These are phyloP conservation scores for Grus americana DNA, from an alignment of 2,113 vertebrate species.

Conservation along the genomic window DNA sequence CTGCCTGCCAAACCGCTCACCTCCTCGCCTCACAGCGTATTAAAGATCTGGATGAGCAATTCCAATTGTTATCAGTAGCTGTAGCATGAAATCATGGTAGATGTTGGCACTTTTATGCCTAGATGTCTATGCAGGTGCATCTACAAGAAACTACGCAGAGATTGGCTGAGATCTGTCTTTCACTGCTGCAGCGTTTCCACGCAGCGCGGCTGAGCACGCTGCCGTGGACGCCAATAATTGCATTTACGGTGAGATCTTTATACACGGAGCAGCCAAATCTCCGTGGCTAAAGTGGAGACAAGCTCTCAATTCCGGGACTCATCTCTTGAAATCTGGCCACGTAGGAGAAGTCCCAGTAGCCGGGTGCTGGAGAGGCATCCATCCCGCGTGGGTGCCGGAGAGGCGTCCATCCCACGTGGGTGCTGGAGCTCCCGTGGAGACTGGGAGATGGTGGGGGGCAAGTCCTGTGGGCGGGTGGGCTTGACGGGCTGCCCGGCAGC, in stretches of 20 bases:
- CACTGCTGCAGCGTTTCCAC: accelerated
- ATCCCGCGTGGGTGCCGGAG: neutral
- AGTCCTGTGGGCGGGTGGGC: neutral
- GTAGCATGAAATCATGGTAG: neutral
- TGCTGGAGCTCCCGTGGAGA: neutral
- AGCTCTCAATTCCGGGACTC: neutral
- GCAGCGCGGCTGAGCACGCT: accelerated
- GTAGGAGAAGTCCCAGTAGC: neutral
- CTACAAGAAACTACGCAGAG: neutral
- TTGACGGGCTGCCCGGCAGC: neutral
- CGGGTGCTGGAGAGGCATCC: neutral
- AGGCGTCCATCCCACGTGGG: too few species aligned
- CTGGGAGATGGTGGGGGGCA: neutral
- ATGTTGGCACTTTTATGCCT: neutral
- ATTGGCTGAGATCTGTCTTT: neutral
- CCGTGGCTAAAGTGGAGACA: neutral
- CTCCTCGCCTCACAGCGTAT: neutral
- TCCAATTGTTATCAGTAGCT: neutral
- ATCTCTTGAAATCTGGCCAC: neutral
- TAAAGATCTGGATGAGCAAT: neutral
- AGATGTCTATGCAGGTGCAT: neutral
- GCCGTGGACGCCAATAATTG: accelerated
- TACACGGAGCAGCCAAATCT: neutral
- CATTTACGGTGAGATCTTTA: neutral
- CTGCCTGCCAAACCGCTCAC: neutral